Base-by-base conservation (phyloP, 2,888 invertebrate species). In the Oligia fasciuncula region DNA sequence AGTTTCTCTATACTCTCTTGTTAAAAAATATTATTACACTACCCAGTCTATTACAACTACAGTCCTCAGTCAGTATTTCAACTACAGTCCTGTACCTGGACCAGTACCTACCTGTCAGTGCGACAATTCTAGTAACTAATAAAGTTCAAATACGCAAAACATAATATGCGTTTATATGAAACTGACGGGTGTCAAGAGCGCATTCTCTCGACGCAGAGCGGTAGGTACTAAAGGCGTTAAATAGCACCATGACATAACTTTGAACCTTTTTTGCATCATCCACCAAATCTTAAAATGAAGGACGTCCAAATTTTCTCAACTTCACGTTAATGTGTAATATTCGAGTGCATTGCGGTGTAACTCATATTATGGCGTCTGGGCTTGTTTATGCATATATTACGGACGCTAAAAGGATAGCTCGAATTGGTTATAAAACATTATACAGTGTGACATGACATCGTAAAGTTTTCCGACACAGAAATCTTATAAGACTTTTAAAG, bases 321-420 rank as follows among this genome's bases (percentile, higher is more conserved):
- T 89, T 76, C 69, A 83, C 71, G 83, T 85, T 76, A 54, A 79
- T 80, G 73, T 85, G 84, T 85, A 85, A 84, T 87, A 85, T 90
- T 85, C 88, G 87, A 92, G 92, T 92, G 91, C 92, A 92, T 90
- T 91, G 88, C 86, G 88, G 89, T 92, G 90, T 92, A 90, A 87
- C 88, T 90, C 84, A 86, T 88, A 91, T 90, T 89, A 91, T 85
- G 81, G 79, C 76, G 89, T 86, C 88, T 81, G 83, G 6, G 84
- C 85, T 87, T 87, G 88, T 90, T 91, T 90, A 85, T 89, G 87
- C 85, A 89, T 90, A 88, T 88, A 85, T 89, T 88, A 88, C 83
- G 68, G 74, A 76, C 66, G 83, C 85, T 89, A 81, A 90, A 81
- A 85, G 88, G 88, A 85, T 88, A 81, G 73, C 85, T 83, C 17